Conservation (phyloP, 2,113 vertebrate species). For the Lepisosteus oculatus region DNA sequence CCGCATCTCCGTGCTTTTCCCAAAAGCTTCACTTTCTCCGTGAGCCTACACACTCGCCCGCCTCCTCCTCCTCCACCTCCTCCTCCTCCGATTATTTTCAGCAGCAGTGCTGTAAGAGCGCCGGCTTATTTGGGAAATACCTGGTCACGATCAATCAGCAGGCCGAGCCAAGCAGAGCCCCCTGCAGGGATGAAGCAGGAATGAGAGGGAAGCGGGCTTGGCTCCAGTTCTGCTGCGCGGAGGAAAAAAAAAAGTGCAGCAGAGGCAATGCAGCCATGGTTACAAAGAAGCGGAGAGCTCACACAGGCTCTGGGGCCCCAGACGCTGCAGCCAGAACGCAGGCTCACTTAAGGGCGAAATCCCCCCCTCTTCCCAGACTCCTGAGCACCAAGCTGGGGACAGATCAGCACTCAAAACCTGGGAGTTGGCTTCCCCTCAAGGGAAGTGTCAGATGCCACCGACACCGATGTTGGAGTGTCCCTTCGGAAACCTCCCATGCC, state of each 20-base stretch:
- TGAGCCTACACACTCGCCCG: constrained; percentile 24
- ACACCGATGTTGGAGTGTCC: no score
- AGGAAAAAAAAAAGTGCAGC: constrained; percentile 1
- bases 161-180: constrained; percentile 32
- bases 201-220: background rate
- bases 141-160: constrained; percentile 59
- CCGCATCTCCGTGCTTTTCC: background rate
- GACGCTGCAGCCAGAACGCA: background rate
- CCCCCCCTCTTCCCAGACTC: no score
- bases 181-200: constrained; percentile 27
- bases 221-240: background rate
- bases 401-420: no score
- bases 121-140: constrained; percentile 71
- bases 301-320: background rate
- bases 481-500: no score
- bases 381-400: no score
- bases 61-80: constrained; percentile 42
- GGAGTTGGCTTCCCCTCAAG: no score
- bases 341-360: background rate
- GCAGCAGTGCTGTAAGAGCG: constrained; percentile 19
- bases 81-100: constrained; percentile 43
- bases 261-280: constrained; percentile 12
- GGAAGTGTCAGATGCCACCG: no score
- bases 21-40: constrained; percentile 39
- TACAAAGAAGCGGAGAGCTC: background rate